phyloP scores from a whole-genome alignment of 2,797 vertebrate species.

The Poeciliopsis gracilis region DNA sequence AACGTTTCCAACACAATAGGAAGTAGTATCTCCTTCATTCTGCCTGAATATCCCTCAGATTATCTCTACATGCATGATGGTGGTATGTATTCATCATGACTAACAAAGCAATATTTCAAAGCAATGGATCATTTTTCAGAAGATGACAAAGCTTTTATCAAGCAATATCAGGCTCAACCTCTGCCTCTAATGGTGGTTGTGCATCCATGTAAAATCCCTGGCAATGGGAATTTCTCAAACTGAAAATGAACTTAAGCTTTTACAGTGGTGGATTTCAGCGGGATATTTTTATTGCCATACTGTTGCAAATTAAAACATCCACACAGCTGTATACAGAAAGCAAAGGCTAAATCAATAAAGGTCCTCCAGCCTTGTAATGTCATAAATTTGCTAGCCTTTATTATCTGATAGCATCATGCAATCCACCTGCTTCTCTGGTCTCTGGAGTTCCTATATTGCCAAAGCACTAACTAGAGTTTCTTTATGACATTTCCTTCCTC shows the following conservation, averaged over 20 bases:
- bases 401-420: conserved; percentile 32
- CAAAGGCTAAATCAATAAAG: conserved; percentile 37
- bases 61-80: conserved; percentile 22
- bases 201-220: conserved; percentile 60
- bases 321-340: conserved; percentile 34
- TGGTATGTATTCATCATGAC: conserved; percentile 58
- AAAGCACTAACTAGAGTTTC: conserved; percentile 19
- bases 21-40: conserved; percentile 37
- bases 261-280: conserved; percentile 50
- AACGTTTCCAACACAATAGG: conserved; percentile 43
- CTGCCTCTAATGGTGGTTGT: conserved; percentile 52
- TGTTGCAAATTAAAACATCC: conserved; percentile 57
- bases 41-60: conserved; percentile 41
- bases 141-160: conserved; percentile 28
- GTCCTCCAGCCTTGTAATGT: conserved; percentile 36
- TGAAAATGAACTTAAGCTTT: conserved; percentile 67
- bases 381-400: conserved; percentile 34
- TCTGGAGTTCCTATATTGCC: conserved; percentile 19
- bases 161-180: conserved; percentile 27
- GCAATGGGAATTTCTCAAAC: conserved; percentile 64
- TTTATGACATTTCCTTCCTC: conserved; percentile 27
- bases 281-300: conserved; percentile 50
- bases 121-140: conserved; percentile 42
- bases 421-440: conserved; percentile 43
- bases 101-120: conserved; percentile 56